A percentile compares a stretch with the other conserved stretches of the same genome.
These are phyloP conservation scores for Phylloscopus whistleri DNA, from an alignment of 2,113 vertebrate genomes.

Conservation along the genomic window DNA sequence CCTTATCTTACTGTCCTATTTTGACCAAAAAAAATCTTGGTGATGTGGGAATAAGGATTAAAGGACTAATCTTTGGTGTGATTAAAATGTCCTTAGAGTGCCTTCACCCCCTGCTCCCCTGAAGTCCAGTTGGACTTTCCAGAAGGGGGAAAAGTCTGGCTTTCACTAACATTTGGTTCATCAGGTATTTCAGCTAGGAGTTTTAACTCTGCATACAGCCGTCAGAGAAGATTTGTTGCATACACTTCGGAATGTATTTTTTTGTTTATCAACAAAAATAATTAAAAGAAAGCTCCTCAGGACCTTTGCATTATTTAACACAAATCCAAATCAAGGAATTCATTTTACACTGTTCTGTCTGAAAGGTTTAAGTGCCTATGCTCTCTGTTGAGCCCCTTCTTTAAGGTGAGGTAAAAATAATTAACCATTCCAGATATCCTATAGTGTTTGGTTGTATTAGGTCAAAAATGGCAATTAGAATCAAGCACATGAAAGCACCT, in stretches of 20 bases:
- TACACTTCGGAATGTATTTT: background rate
- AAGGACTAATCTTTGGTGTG: background rate
- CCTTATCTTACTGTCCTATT: background rate
- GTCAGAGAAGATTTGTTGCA: background rate
- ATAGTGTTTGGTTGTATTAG: background rate
- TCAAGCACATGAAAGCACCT: conserved; percentile 7
- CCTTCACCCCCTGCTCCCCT: background rate
- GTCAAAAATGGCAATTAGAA: conserved; percentile 26
- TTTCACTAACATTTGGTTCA: background rate
- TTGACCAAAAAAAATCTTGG: background rate
- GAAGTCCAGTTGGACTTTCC: background rate
- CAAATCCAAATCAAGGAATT: background rate
- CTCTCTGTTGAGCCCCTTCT: background rate
- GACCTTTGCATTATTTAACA: background rate
- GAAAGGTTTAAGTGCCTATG: background rate
- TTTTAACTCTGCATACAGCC: background rate
- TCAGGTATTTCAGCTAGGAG: background rate
- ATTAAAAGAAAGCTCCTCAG: background rate
- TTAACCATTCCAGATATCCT: background rate
- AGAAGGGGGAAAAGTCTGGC: background rate
- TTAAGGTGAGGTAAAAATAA: conserved; percentile 34
- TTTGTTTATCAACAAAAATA: conserved; percentile 9
- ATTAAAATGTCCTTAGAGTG: conserved; percentile 26
- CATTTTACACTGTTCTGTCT: background rate
- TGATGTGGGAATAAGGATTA: conserved; percentile 28